A percentile compares a stretch with the other conserved stretches of the same genome.
Conservation (phyloP, 2,888 invertebrate genomes). For the Celastrina argiolus region DNA sequence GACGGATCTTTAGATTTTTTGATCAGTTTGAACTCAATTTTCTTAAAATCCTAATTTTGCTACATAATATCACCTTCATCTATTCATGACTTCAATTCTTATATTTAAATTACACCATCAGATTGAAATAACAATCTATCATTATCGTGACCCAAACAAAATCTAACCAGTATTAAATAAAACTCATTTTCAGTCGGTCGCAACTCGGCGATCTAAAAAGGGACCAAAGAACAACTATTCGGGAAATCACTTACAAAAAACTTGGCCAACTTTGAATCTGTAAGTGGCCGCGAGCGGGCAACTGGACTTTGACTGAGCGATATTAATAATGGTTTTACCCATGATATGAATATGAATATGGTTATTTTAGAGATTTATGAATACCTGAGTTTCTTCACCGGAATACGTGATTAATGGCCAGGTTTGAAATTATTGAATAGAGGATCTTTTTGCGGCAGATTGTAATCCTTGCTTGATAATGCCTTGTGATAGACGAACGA, state of each 20-base stretch:
- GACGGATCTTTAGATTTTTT: no score
- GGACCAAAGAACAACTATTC: background rate
- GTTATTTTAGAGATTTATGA: conserved; percentile 18
- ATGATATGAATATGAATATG: conserved; percentile 20
- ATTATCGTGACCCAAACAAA: no score
- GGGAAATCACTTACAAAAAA: conserved; percentile 11
- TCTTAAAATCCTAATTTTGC: no score
- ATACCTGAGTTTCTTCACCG: conserved; percentile 15
- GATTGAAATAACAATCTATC: no score
- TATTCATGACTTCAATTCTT: no score
- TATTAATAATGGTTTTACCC: conserved; percentile 21
- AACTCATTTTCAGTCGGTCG: background rate
- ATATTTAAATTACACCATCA: no score
- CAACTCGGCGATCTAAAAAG: background rate
- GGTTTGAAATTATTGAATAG: background rate
- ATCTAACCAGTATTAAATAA: background rate
- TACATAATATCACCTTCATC: no score
- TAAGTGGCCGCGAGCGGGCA: background rate
- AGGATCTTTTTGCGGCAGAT: no score
- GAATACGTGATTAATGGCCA: conserved; percentile 4
- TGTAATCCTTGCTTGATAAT: no score
- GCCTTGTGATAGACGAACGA: no score
- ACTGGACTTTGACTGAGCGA: conserved; percentile 13
- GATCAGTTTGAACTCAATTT: no score
- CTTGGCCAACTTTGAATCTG: conserved; percentile 13